Conservation (phyloP, 2,797 vertebrate genomes). For the Peromyscus nudipes region DNA sequence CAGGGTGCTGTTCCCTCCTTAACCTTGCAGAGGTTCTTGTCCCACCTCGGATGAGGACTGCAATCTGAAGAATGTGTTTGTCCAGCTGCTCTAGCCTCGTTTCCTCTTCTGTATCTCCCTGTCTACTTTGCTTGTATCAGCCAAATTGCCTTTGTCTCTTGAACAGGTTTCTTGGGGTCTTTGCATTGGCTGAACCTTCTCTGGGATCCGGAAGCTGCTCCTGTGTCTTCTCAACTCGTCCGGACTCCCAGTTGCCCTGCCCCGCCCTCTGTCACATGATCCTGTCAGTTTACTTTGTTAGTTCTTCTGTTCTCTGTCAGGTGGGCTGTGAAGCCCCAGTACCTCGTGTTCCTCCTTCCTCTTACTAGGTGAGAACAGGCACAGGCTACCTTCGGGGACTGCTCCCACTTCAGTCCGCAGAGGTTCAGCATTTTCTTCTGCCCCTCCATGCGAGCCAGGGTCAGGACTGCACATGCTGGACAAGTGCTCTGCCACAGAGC, state of each 20-base stretch:
- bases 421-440: background rate
- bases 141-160: background rate
- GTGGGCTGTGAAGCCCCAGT: background rate
- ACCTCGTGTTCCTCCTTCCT: too few relatives aligned
- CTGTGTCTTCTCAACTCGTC: background rate
- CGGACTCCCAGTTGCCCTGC: background rate
- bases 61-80: background rate
- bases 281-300: background rate
- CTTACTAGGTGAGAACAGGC: background rate
- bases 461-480: too few relatives aligned
- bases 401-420: background rate
- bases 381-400: background rate
- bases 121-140: background rate
- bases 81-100: background rate
- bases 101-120: background rate
- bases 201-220: background rate
- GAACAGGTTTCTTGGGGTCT: slow-evolving; percentile 22
- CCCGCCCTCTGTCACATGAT: background rate
- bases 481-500: background rate
- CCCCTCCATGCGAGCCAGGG: background rate
- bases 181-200: background rate
- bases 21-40: slow-evolving; percentile 11
- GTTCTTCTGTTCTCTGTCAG: background rate
- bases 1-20: slow-evolving; percentile 28
- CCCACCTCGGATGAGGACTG: background rate